These are phyloP conservation scores for Copidosoma floridanum DNA, from an alignment of 1,140 invertebrate genomes.

Conservation along the genomic window DNA sequence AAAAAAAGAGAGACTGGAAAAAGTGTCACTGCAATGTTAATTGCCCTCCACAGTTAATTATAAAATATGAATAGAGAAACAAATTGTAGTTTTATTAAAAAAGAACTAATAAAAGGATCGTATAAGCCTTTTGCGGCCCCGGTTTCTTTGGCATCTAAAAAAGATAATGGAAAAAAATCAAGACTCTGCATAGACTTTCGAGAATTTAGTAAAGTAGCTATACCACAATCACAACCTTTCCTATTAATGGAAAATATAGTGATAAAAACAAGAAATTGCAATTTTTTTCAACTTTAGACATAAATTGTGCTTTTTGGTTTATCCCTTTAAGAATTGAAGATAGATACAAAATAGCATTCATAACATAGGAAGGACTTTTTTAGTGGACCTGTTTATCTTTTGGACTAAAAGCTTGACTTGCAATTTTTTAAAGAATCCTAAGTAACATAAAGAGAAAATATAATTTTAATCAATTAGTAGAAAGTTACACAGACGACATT, in stretches of 20 bases:
- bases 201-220: background rate
- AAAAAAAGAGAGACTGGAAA: too few species aligned
- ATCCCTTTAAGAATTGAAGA: constrained; percentile 27
- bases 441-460: constrained; percentile 37
- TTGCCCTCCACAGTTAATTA: background rate
- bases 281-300: constrained; percentile 28
- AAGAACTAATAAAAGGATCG: background rate
- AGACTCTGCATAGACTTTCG: too few species aligned
- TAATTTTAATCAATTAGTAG: constrained; percentile 28
- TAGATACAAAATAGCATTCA: constrained; percentile 29
- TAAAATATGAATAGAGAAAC: background rate
- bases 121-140: background rate
- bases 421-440: constrained; percentile 26
- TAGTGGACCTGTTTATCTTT: constrained; percentile 27
- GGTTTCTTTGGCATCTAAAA: background rate
- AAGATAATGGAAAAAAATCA: too few species aligned
- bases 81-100: background rate
- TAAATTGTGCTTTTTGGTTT: constrained; percentile 35
- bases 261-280: too few species aligned
- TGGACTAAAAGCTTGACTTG: constrained; percentile 22
- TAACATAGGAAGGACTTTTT: constrained; percentile 29
- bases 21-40: too few species aligned
- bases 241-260: too few species aligned
- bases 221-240: too few species aligned
- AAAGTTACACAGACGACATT: constrained; percentile 29